A percentile compares a stretch with the other conserved stretches of the same genome.
These are phyloP conservation scores for Amphibalanus amphitrite DNA, from an alignment of 1,140 invertebrate genomes.

Conservation along the genomic window DNA sequence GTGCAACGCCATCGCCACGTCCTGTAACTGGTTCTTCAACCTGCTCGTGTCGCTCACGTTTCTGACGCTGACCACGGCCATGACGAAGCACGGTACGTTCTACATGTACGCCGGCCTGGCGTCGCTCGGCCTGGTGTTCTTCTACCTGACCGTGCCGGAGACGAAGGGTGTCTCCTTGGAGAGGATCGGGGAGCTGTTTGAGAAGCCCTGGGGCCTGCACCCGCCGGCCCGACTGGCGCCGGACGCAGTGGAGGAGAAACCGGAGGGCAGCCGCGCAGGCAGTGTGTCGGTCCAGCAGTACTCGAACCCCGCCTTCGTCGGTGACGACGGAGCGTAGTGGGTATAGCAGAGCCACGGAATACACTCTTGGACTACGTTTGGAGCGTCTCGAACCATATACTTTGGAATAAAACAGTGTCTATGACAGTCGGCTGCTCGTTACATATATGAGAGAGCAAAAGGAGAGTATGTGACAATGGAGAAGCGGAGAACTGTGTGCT, in stretches of 20 bases:
- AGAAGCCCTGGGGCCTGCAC: neutral
- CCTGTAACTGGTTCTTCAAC: slow-evolving; percentile 40
- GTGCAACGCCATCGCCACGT: slow-evolving; percentile 36
- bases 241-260: neutral
- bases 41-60: slow-evolving; percentile 40
- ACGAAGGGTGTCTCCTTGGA: neutral
- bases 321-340: too few species aligned
- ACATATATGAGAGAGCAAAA: too few species aligned
- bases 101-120: neutral
- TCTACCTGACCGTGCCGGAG: neutral
- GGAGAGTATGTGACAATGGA: too few species aligned
- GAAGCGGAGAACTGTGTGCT: too few species aligned
- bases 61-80: slow-evolving; percentile 20
- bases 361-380: too few species aligned
- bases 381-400: too few species aligned
- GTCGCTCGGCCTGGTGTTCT: neutral
- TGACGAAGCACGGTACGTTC: neutral
- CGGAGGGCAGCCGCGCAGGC: too few species aligned
- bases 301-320: too few species aligned
- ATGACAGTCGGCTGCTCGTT: too few species aligned
- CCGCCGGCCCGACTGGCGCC: neutral
- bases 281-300: too few species aligned
- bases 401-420: too few species aligned
- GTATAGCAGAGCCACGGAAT: too few species aligned
- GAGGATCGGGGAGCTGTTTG: neutral